These are phyloP conservation scores for Rhea pennata DNA, from an alignment of 2,113 vertebrate genomes.

Conservation along the genomic window DNA sequence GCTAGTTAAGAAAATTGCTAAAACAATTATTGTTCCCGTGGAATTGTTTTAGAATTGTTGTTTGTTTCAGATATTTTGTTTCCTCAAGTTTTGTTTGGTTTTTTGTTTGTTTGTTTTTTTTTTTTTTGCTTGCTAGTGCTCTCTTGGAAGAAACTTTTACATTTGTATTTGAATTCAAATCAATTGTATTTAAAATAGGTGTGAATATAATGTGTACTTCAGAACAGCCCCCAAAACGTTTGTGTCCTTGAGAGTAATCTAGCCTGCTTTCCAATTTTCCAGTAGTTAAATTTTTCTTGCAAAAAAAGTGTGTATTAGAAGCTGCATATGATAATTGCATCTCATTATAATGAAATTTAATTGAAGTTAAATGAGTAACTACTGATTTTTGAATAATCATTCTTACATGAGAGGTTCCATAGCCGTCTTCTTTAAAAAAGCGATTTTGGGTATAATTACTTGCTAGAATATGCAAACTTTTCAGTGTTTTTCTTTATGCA, in stretches of 20 bases:
- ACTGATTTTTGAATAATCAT: neutral
- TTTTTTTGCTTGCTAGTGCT: neutral
- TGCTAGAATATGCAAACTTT: neutral
- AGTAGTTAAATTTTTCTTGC: neutral
- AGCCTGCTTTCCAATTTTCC: neutral
- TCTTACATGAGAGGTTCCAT: neutral
- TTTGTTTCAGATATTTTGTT: slow-evolving; percentile 37
- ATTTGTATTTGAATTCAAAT: slow-evolving; percentile 49
- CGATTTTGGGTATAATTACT: neutral
- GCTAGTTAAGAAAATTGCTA: slow-evolving; percentile 35
- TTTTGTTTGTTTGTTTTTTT: neutral
- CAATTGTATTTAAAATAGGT: slow-evolving; percentile 44
- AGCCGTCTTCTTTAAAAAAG: neutral
- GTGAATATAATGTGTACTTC: neutral
- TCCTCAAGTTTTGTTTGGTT: neutral
- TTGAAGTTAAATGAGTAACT: neutral
- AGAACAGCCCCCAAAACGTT: neutral
- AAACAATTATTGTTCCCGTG: neutral
- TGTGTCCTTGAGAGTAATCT: neutral
- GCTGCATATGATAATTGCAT: neutral
- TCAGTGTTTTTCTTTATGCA: neutral
- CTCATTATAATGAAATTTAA: slow-evolving; percentile 26
- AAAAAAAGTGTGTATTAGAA: slow-evolving; percentile 6
- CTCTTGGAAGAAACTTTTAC: neutral
- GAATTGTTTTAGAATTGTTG: slow-evolving; percentile 14